Conservation (phyloP, 1,140 invertebrate genomes). For the Colletes latitarsis region DNA sequence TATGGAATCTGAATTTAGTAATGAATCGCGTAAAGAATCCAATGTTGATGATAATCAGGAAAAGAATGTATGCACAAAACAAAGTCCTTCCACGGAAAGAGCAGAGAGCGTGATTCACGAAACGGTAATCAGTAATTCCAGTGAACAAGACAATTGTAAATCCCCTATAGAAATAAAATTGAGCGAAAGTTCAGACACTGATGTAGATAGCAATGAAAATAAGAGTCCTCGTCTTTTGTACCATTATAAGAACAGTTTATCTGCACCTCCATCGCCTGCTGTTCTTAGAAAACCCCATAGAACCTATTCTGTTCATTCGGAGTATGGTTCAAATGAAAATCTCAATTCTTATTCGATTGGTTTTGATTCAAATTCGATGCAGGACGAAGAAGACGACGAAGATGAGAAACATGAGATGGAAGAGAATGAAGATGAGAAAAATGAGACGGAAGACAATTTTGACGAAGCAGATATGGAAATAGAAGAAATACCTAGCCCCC, state of each 20-base stretch:
- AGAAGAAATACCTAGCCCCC: slow-evolving; percentile 69
- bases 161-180: slow-evolving; percentile 40
- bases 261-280: slow-evolving; percentile 73
- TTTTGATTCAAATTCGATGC: slow-evolving; percentile 69
- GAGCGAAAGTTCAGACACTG: slow-evolving; percentile 21
- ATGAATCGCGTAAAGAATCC: slow-evolving; percentile 33
- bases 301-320: slow-evolving; percentile 69
- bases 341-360: slow-evolving; percentile 70
- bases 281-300: slow-evolving; percentile 63
- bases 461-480: slow-evolving; percentile 81
- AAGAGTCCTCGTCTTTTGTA: slow-evolving; percentile 59
- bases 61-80: slow-evolving; percentile 13
- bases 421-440: slow-evolving; percentile 65
- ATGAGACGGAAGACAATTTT: slow-evolving; percentile 74
- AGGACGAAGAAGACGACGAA: slow-evolving; percentile 71
- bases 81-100: slow-evolving; percentile 4
- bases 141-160: slow-evolving; percentile 32
- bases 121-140: slow-evolving; percentile 6
- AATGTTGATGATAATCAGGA: slow-evolving; percentile 29
- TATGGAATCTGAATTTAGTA: slow-evolving; percentile 72
- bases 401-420: slow-evolving; percentile 63
- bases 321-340: slow-evolving; percentile 73
- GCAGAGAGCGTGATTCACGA: slow-evolving; percentile 51
- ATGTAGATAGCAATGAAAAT: slow-evolving; percentile 36
- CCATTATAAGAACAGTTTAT: slow-evolving; percentile 73